These are phyloP conservation scores for Cotesia congregata DNA, from an alignment of 2,888 invertebrate species.

Conservation along the genomic window DNA sequence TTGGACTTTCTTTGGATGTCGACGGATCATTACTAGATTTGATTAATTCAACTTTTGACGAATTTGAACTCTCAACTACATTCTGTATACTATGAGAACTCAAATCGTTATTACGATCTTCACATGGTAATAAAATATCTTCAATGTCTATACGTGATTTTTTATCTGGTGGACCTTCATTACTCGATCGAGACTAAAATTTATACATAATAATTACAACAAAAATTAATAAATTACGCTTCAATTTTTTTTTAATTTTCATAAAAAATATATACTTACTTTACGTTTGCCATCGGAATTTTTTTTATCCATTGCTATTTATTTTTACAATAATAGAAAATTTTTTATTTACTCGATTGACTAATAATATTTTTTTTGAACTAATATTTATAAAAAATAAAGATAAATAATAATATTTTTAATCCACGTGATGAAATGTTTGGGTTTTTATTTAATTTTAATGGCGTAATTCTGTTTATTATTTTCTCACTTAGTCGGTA, in stretches of 20 bases:
- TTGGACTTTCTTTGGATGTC: neutral
- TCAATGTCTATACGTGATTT: slow-evolving; percentile 42
- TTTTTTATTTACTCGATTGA: slow-evolving; percentile 7
- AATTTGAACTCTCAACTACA: neutral
- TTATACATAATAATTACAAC: neutral
- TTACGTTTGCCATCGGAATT: slow-evolving; percentile 43
- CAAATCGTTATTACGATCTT: slow-evolving; percentile 17
- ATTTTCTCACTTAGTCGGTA: slow-evolving; percentile 12
- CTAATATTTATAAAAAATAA: too few relatives aligned
- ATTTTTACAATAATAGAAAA: neutral
- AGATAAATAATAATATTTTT: neutral
- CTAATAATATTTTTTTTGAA: neutral
- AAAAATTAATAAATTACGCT: neutral
- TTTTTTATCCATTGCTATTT: slow-evolving; percentile 38
- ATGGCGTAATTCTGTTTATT: neutral
- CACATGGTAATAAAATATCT: slow-evolving; percentile 39
- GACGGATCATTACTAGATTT: neutral
- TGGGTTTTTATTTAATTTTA: neutral
- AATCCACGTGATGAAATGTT: slow-evolving; percentile 8
- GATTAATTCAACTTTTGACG: neutral
- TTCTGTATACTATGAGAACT: slow-evolving; percentile 21
- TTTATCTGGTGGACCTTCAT: slow-evolving; percentile 46
- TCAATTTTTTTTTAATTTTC: too few relatives aligned
- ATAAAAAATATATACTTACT: slow-evolving; percentile 34
- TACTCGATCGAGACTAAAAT: slow-evolving; percentile 37